A percentile compares a stretch with the other conserved stretches of the same genome.
phyloP scores from a whole-genome alignment of 2,888 invertebrate genomes.

The Tetragnatha montana region DNA sequence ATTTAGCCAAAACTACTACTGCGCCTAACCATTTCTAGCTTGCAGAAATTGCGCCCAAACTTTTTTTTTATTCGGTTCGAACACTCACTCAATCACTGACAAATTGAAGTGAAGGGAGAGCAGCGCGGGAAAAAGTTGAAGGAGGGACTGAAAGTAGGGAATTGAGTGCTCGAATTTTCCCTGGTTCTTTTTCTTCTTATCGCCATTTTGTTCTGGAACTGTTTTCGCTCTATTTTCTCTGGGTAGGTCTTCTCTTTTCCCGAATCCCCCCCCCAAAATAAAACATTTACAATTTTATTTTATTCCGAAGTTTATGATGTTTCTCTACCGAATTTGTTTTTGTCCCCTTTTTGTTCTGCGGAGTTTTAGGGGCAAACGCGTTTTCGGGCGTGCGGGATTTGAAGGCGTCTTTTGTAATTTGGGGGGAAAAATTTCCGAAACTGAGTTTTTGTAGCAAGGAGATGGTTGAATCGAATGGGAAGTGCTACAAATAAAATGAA shows the following conservation, averaged over 20 bases:
- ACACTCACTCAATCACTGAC: slow-evolving; percentile 44
- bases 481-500: neutral
- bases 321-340: slow-evolving; percentile 5
- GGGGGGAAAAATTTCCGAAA: neutral
- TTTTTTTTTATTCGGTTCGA: slow-evolving; percentile 15
- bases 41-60: neutral
- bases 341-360: neutral
- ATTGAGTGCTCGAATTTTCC: slow-evolving; percentile 46
- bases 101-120: slow-evolving; percentile 41
- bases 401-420: neutral
- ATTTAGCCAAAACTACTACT: slow-evolving; percentile 38
- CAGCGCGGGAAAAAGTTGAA: slow-evolving; percentile 25
- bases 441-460: neutral
- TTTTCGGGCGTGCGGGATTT: neutral
- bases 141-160: slow-evolving; percentile 34
- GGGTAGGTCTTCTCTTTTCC: slow-evolving; percentile 10
- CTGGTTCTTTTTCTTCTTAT: slow-evolving; percentile 23
- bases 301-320: slow-evolving; percentile 50
- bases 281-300: slow-evolving; percentile 57
- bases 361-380: neutral
- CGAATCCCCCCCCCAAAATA: slow-evolving; percentile 17
- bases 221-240: slow-evolving; percentile 42
- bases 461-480: neutral
- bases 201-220: slow-evolving; percentile 41
- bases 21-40: slow-evolving; percentile 12